Conservation (phyloP, 2,888 invertebrate genomes). For the Pediacus dermestoides region DNA sequence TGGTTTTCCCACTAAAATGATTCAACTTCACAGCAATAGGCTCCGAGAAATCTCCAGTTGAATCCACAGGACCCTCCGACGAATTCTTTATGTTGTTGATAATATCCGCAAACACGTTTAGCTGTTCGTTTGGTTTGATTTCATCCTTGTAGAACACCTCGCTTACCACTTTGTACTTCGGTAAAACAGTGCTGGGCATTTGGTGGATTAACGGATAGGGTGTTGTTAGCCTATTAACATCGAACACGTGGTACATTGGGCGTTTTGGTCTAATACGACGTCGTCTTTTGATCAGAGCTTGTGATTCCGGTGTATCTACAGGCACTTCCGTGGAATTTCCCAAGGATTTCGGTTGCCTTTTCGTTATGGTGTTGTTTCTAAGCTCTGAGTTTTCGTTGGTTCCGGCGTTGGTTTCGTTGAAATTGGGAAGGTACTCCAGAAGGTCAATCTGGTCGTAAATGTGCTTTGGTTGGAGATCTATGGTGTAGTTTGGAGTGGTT, state of each 20-base stretch:
- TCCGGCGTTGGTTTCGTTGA: conserved; percentile 7
- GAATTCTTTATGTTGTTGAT: conserved; percentile 51
- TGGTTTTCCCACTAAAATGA: conserved; percentile 10
- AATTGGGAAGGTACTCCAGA: conserved; percentile 31
- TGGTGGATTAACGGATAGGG: background rate
- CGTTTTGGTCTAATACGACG: conserved; percentile 18
- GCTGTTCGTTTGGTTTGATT: conserved; percentile 48
- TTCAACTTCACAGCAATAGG: conserved; percentile 19
- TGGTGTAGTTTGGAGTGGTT: conserved; percentile 39
- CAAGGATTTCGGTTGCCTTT: conserved; percentile 1
- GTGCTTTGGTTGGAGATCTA: conserved; percentile 37
- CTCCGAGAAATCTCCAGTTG: conserved; percentile 18
- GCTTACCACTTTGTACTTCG: conserved; percentile 36
- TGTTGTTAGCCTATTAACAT: conserved; percentile 16
- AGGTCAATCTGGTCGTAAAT: conserved; percentile 42
- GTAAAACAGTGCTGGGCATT: conserved; percentile 28
- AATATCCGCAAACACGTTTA: conserved; percentile 52
- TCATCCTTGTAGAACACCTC: conserved; percentile 48
- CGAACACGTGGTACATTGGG: conserved; percentile 18
- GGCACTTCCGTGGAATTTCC: background rate
- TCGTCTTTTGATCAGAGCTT: conserved; percentile 19
- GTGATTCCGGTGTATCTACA: conserved; percentile 20
- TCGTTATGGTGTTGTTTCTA: too few species aligned
- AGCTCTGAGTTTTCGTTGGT: too few species aligned
- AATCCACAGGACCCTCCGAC: conserved; percentile 19